These are phyloP conservation scores for Phyllostomus hastatus DNA, from an alignment of 2,113 vertebrate species.

Conservation along the genomic window DNA sequence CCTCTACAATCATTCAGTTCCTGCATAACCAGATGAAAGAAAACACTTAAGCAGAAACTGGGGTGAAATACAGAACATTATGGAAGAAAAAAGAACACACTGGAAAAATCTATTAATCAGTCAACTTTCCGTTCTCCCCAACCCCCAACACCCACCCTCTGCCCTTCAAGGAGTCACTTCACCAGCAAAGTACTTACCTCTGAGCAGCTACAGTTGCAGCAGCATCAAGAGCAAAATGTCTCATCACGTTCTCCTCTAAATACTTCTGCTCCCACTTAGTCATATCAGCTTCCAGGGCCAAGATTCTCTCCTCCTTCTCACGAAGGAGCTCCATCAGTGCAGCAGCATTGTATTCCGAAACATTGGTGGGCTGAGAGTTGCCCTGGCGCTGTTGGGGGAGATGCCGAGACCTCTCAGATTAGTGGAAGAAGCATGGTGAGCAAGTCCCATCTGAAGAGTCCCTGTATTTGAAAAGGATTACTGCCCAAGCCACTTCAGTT, in stretches of 20 bases:
- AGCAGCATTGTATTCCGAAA: conserved; percentile 89
- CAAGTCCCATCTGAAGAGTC: background rate
- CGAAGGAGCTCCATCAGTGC: conserved; percentile 96
- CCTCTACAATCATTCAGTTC: background rate
- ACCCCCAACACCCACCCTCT: too few relatives aligned
- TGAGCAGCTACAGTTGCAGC: conserved; percentile 95
- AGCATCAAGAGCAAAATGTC: conserved; percentile 96
- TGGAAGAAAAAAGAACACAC: background rate
- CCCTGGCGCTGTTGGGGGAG: conserved; percentile 88
- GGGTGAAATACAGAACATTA: background rate
- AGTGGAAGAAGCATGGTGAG: background rate
- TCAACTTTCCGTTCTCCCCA: background rate
- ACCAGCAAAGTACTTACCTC: conserved; percentile 81
- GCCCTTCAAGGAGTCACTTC: background rate
- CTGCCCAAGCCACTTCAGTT: background rate
- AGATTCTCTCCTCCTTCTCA: conserved; percentile 96
- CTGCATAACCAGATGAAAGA: background rate
- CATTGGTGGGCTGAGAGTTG: conserved; percentile 81
- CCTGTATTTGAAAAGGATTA: background rate
- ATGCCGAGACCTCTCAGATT: background rate
- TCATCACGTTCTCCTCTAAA: conserved; percentile 98
- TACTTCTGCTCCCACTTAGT: conserved; percentile 99
- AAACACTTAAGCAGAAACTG: background rate
- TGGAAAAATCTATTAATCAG: background rate
- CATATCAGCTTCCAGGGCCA: conserved; percentile 98